phyloP scores from a whole-genome alignment of 2,888 invertebrate genomes.

The Eristalis tenax region DNA sequence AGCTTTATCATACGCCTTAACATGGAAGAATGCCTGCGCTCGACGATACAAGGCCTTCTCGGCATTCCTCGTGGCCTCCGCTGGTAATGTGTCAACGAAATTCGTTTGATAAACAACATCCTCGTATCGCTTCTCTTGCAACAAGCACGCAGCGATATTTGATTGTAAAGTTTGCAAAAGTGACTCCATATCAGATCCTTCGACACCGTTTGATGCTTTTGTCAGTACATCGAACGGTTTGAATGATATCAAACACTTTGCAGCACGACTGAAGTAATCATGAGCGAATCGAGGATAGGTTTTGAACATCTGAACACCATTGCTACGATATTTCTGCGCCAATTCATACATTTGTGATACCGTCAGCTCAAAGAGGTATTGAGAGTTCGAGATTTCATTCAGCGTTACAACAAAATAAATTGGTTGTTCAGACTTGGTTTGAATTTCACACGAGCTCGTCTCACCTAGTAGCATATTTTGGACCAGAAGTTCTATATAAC shows the following conservation, averaged over 20 bases:
- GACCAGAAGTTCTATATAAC: constrained; percentile 81
- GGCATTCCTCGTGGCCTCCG: constrained; percentile 75
- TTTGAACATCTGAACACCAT: constrained; percentile 85
- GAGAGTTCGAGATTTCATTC: constrained; percentile 75
- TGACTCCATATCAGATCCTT: constrained; percentile 82
- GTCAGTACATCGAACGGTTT: constrained; percentile 82
- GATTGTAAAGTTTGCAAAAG: constrained; percentile 88
- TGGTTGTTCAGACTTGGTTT: constrained; percentile 74
- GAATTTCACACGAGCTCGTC: constrained; percentile 81
- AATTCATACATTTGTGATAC: constrained; percentile 80
- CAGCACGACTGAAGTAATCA: constrained; percentile 86
- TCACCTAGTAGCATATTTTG: constrained; percentile 82
- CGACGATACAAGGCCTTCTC: constrained; percentile 83
- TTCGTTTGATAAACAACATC: constrained; percentile 85
- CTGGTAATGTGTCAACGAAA: constrained; percentile 78
- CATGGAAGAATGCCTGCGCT: constrained; percentile 82
- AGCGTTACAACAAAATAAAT: constrained; percentile 80
- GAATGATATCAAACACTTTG: constrained; percentile 88
- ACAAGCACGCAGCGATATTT: constrained; percentile 91
- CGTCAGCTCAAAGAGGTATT: constrained; percentile 81
- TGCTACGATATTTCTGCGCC: constrained; percentile 81
- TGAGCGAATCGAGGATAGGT: constrained; percentile 87
- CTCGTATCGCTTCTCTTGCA: constrained; percentile 86
- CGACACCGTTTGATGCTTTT: constrained; percentile 77
- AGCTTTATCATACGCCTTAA: constrained; percentile 86